Conservation (phyloP, 2,113 vertebrate genomes). For the Marmota monax region DNA sequence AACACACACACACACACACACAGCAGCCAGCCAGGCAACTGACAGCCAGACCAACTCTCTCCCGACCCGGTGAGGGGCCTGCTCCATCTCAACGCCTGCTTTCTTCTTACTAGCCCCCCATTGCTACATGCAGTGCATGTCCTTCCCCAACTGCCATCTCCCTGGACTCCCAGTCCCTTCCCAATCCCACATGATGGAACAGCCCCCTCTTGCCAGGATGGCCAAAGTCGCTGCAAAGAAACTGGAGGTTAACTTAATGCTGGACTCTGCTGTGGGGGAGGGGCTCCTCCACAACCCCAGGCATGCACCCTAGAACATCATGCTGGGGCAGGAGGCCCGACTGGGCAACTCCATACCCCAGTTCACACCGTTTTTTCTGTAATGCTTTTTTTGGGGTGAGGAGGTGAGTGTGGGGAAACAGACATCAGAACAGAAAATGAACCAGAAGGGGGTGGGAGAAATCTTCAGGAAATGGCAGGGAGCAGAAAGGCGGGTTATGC, state of each 20-base stretch:
- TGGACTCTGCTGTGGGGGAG: constrained; percentile 70
- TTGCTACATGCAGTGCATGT: not conserved
- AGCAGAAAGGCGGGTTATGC: constrained; percentile 36
- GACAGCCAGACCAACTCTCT: constrained; percentile 73
- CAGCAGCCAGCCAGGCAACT: constrained; percentile 81
- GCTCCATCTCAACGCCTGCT: constrained; percentile 75
- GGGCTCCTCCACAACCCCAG: constrained; percentile 71
- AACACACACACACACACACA: constrained; percentile 6
- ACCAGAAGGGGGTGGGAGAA: constrained; percentile 74
- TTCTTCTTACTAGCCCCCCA: constrained; percentile 6
- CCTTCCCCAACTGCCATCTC: not conserved
- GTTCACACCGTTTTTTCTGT: constrained; percentile 57
- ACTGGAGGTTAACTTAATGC: constrained; percentile 80
- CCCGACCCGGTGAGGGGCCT: constrained; percentile 77
- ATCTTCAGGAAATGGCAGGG: constrained; percentile 68
- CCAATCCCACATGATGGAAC: constrained; percentile 66
- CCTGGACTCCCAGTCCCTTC: not conserved
- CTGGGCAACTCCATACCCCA: constrained; percentile 66
- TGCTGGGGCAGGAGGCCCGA: constrained; percentile 69
- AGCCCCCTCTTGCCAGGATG: constrained; percentile 73
- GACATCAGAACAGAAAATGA: constrained; percentile 83
- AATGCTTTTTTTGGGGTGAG: not conserved
- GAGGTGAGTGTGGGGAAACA: constrained; percentile 76
- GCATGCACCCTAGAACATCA: constrained; percentile 78
- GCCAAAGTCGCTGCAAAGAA: constrained; percentile 82